Evolutionary conservation across 2,797 vertebrate genomes (phyloP), one percentile per base, ranked within the genome.

Genomic region (Astyanax mexicanus): DNA sequence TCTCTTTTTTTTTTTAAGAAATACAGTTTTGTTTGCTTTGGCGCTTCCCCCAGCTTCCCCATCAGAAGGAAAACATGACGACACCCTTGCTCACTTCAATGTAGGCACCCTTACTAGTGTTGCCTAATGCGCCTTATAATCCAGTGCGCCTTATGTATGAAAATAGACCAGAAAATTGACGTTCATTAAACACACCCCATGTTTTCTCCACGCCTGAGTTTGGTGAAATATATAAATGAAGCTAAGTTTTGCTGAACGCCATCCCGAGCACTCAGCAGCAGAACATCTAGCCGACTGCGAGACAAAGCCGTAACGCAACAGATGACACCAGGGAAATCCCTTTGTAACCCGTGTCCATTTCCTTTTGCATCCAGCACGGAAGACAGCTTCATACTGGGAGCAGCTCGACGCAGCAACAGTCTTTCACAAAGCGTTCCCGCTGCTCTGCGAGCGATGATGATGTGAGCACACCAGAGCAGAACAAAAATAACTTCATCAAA

Each of bases 201-300:
- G 67, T 32, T 55, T 58, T 74, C 35, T 35, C 45, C 32, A 49
- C 49, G 81, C 79, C 84, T 85, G 83, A 71, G 82, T 71, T 64
- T 72, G 40, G 84, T 78, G 80, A 82, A 80, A 87, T 85, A 89
- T 76, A 86, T 85, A 81, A 73, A 84, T 69, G 73, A 83, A 57
- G 71, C 61, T 80, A 45, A 62, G 79, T 72, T 47, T 67, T 32
- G 29, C 57, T 66, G 57, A 61, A 73, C 72, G 3, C 55, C 40
- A 47, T 62, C 37, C 35, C 23, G 44, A 64, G n/a, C 44, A 70
- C 69, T 65, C 69, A 79, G 40, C 60, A 75, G 70, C 51, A 47
- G 73, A 49, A 25, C 47, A n/a, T n/a, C n/a, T n/a, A 37, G 77
- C 25, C 69, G 35, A 49, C 66, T 69, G 51, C 38, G 25, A 77